phyloP scores from a whole-genome alignment of 1,140 invertebrate species.

The Scaptomyza montana region DNA sequence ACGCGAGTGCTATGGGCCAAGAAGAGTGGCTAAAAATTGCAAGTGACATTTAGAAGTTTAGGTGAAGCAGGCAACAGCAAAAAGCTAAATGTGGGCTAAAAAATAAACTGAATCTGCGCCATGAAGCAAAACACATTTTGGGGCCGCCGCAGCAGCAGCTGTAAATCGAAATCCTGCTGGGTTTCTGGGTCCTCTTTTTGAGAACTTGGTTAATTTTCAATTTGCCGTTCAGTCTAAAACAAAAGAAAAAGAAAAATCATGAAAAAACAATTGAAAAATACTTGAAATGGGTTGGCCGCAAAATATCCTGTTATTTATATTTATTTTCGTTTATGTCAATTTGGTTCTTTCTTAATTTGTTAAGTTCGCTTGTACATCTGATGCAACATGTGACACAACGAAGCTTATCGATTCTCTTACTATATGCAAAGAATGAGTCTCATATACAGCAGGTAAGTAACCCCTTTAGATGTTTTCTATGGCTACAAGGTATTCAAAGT shows the following conservation, averaged over 20 bases:
- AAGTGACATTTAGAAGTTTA: conserved; percentile 70
- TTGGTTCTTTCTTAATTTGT: too few relatives aligned
- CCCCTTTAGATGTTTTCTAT: not conserved
- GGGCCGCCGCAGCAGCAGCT: conserved; percentile 25
- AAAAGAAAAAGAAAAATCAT: conserved; percentile 7
- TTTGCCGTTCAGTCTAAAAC: conserved; percentile 50
- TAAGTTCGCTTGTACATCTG: too few relatives aligned
- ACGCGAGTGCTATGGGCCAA: conserved; percentile 26
- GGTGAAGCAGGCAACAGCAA: conserved; percentile 42
- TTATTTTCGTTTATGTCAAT: too few relatives aligned
- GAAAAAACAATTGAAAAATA: not conserved
- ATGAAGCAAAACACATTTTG: conserved; percentile 31
- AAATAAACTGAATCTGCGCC: conserved; percentile 18
- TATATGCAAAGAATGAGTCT: too few relatives aligned
- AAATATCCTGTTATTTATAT: not conserved
- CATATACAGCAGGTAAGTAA: not conserved
- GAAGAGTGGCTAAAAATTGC: conserved; percentile 44
- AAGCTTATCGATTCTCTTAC: not conserved
- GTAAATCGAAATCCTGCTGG: conserved; percentile 45
- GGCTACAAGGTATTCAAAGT: not conserved
- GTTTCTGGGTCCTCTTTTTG: conserved; percentile 8
- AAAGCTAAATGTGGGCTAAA: conserved; percentile 32
- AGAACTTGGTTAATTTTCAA: conserved; percentile 72
- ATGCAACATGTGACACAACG: too few relatives aligned
- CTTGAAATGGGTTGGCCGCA: too few relatives aligned